A percentile compares a stretch with the other conserved stretches of the same genome.
These are phyloP conservation scores for Eristalis pertinax DNA, from an alignment of 2,888 invertebrate genomes.

Conservation along the genomic window DNA sequence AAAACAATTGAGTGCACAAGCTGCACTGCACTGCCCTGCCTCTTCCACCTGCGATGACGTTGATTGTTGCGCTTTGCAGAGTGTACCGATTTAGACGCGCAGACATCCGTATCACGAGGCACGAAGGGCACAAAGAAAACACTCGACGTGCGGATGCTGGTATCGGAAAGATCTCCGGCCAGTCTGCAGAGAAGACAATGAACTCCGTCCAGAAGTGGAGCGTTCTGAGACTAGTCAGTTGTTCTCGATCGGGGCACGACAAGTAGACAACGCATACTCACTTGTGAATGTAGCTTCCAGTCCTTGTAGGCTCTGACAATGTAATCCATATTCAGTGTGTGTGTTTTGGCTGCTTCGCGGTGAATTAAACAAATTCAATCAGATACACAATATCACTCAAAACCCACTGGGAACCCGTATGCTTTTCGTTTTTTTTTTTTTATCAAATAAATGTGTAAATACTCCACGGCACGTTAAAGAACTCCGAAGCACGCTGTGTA, in stretches of 20 bases:
- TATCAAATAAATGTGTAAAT: conserved; percentile 3
- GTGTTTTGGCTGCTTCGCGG: conserved; percentile 37
- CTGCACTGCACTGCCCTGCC: background rate
- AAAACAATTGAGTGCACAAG: background rate
- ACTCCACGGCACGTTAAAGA: conserved; percentile 12
- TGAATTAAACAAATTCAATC: conserved; percentile 6
- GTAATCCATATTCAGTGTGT: conserved; percentile 78
- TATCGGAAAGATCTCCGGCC: background rate
- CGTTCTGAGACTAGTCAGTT: background rate
- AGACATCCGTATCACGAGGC: background rate
- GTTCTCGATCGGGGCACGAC: no score
- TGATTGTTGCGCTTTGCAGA: background rate
- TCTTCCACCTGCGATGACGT: background rate
- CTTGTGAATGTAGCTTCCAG: conserved; percentile 81
- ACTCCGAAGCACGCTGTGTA: conserved; percentile 33
- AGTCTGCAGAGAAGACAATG: conserved; percentile 30
- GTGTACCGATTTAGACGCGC: background rate
- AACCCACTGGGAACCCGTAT: conserved; percentile 12
- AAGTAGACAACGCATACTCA: conserved; percentile 69
- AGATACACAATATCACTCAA: conserved; percentile 27
- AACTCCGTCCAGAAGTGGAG: conserved; percentile 35
- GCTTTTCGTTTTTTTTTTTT: background rate
- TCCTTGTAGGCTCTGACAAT: conserved; percentile 81
- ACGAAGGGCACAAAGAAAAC: background rate
- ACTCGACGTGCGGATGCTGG: background rate